Evolutionary conservation across 1,140 invertebrate genomes (phyloP).

Genomic region (Spodoptera frugiperda): DNA sequence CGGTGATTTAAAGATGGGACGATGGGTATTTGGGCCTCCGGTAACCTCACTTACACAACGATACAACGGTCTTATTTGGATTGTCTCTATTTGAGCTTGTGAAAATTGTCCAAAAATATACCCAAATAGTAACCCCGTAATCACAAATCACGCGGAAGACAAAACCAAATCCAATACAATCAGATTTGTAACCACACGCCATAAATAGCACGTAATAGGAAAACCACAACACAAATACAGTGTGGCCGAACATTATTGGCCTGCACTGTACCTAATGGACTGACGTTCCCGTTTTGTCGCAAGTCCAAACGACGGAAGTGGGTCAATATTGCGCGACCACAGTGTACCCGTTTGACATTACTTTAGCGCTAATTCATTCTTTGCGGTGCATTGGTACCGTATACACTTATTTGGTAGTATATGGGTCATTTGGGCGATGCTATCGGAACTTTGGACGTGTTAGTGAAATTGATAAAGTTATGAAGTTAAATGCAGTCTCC

Average conservation of each 20-base stretch:
- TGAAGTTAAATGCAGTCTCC: too few species aligned
- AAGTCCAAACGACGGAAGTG: constrained; percentile 36
- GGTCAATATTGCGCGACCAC: constrained; percentile 14
- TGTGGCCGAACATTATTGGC: background rate
- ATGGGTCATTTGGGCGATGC: background rate
- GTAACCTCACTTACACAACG: too few species aligned
- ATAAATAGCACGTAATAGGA: background rate
- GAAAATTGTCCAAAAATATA: background rate
- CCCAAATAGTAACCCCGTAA: too few species aligned
- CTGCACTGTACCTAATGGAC: constrained; percentile 14
- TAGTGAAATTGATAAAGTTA: too few species aligned
- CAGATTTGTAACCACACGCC: background rate
- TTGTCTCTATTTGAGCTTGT: too few species aligned
- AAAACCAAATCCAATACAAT: background rate
- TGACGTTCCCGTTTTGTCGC: constrained; percentile 30
- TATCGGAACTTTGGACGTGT: background rate
- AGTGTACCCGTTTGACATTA: constrained; percentile 20
- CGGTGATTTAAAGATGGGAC: too few species aligned
- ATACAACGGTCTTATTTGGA: too few species aligned
- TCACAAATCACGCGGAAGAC: background rate
- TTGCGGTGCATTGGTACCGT: constrained; percentile 10
- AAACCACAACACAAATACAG: constrained; percentile 13
- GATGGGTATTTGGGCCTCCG: too few species aligned
- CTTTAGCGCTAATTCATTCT: constrained; percentile 12
- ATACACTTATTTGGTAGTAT: background rate